phyloP scores from a whole-genome alignment of 2,113 vertebrate genomes.

The Scolopax mira region DNA sequence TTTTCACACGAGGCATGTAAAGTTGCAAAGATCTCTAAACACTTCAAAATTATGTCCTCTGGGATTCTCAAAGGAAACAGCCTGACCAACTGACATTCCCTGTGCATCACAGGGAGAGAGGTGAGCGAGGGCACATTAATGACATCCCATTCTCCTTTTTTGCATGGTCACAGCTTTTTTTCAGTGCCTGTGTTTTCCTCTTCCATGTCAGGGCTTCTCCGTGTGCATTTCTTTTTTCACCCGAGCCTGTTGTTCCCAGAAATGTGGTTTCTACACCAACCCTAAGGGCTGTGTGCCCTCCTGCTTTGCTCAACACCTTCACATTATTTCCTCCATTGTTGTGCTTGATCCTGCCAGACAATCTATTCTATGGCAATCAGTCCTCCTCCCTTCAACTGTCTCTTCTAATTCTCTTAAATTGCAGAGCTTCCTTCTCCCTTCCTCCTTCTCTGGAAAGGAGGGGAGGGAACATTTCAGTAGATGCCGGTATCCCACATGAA shows the following conservation, averaged over 20 bases:
- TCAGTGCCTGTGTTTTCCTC: background rate
- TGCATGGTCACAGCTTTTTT: background rate
- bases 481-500: background rate
- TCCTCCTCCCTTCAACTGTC: background rate
- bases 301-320: background rate
- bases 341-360: background rate
- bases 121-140: background rate
- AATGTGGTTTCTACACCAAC: background rate
- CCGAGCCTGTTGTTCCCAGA: background rate
- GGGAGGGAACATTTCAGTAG: background rate
- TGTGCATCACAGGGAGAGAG: background rate
- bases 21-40: background rate
- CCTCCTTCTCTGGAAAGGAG: background rate
- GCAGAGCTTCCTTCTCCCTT: background rate
- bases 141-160: background rate
- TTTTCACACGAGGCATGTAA: background rate
- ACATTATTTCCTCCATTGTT: background rate
- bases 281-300: background rate
- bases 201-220: background rate
- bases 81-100: background rate
- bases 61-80: background rate
- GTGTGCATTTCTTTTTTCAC: background rate
- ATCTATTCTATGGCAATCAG: background rate
- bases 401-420: background rate
- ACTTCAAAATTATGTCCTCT: background rate